phyloP scores from a whole-genome alignment of 2,888 invertebrate genomes.

The Polymixis lichenea region DNA sequence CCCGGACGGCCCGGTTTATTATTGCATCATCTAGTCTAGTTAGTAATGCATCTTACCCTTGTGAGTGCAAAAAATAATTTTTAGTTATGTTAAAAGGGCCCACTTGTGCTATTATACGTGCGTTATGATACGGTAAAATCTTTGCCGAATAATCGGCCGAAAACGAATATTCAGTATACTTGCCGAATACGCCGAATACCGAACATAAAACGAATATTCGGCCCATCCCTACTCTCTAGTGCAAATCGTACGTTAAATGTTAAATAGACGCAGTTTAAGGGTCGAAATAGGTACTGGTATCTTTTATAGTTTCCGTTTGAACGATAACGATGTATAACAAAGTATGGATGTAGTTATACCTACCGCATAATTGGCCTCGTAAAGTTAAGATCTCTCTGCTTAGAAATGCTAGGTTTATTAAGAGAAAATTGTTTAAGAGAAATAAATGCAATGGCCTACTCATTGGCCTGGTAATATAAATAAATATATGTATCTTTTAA shows the following conservation, averaged over 20 bases:
- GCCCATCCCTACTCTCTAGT: background rate
- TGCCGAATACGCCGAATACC: background rate
- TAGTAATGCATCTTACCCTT: too few relatives aligned
- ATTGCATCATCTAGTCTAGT: too few relatives aligned
- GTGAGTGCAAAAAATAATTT: too few relatives aligned
- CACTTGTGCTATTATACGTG: too few relatives aligned
- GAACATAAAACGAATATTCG: background rate
- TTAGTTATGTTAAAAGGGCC: too few relatives aligned
- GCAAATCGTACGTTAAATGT: background rate
- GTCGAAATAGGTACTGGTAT: constrained; percentile 2
- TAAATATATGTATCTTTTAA: too few relatives aligned
- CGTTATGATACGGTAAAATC: too few relatives aligned
- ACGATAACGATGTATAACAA: constrained; percentile 34
- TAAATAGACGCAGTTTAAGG: background rate
- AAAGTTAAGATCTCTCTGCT: constrained; percentile 42
- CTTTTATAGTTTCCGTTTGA: constrained; percentile 43
- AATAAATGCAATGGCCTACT: constrained; percentile 35
- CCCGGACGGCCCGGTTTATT: too few relatives aligned
- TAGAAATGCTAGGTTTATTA: constrained; percentile 4
- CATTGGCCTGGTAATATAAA: constrained; percentile 19
- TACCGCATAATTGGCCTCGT: constrained; percentile 39
- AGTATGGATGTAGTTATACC: constrained; percentile 31
- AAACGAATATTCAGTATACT: background rate
- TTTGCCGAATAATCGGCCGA: too few relatives aligned
- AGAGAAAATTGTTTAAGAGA: constrained; percentile 40